Conservation (phyloP, 2,888 invertebrate species). For the Desoria tigrina region DNA sequence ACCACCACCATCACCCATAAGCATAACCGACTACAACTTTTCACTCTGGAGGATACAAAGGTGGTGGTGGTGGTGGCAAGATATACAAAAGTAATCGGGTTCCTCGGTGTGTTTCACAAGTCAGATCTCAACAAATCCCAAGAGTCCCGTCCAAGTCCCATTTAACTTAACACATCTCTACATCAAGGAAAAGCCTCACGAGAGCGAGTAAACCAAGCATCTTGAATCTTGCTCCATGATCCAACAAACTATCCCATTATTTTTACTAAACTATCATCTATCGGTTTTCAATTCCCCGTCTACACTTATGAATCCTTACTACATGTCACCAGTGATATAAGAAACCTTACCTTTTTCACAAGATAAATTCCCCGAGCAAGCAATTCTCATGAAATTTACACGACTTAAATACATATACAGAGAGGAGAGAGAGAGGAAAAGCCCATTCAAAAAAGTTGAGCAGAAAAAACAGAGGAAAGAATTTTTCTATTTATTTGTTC, state of each 20-base stretch:
- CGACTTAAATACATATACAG: slow-evolving; percentile 42
- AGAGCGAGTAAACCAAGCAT: slow-evolving; percentile 1
- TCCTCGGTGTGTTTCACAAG: neutral
- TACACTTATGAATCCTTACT: neutral
- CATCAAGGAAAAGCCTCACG: slow-evolving; percentile 13
- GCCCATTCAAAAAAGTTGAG: neutral
- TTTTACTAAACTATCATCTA: slow-evolving; percentile 11
- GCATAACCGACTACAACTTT: neutral
- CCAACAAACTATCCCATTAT: slow-evolving; percentile 10
- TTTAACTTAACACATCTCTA: slow-evolving; percentile 32
- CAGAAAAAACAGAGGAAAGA: neutral
- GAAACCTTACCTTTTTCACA: neutral
- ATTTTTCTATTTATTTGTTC: slow-evolving; percentile 53
- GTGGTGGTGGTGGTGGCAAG: too few relatives aligned
- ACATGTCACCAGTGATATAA: neutral
- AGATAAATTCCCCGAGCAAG: neutral
- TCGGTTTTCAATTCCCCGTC: slow-evolving; percentile 1
- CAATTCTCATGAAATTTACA: slow-evolving; percentile 40
- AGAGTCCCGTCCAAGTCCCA: slow-evolving; percentile 22
- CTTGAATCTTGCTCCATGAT: slow-evolving; percentile 9
- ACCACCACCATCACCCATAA: slow-evolving; percentile 20
- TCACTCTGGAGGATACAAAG: too few relatives aligned
- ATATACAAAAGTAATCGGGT: slow-evolving; percentile 1
- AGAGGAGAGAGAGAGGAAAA: slow-evolving; percentile 7
- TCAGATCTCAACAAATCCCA: slow-evolving; percentile 21